Evolutionary conservation across 2,797 vertebrate genomes (phyloP).

Genomic region (Otus scops): DNA sequence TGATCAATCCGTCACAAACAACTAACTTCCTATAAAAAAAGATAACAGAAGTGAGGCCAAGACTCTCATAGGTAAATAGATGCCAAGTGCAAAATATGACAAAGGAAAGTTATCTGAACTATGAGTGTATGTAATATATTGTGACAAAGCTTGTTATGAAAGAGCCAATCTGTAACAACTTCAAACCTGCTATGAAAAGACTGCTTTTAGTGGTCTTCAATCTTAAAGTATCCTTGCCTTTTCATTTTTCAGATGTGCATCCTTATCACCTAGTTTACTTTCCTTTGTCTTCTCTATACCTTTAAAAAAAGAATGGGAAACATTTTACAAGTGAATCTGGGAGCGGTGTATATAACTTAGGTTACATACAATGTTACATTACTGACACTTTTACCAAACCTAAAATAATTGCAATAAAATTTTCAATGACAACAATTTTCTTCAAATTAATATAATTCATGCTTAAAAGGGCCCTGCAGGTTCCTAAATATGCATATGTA

Average conservation of each 20-base stretch:
- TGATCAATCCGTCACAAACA: not conserved
- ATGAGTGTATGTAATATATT: not conserved
- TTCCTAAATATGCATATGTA: not conserved
- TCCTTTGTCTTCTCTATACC: conserved; percentile 34
- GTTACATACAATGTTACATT: not conserved
- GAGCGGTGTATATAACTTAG: not conserved
- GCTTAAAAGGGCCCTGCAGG: not conserved
- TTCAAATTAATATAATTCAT: not conserved
- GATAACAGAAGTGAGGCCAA: not conserved
- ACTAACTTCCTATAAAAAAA: not conserved
- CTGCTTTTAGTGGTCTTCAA: not conserved
- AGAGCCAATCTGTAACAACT: not conserved
- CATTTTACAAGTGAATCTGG: not conserved
- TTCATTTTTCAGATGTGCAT: not conserved
- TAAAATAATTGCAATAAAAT: not conserved
- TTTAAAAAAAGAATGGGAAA: conserved; percentile 49
- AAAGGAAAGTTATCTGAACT: not conserved
- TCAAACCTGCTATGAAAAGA: not conserved
- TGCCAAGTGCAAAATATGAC: not conserved
- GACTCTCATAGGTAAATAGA: not conserved
- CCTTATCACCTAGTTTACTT: not conserved
- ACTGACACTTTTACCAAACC: not conserved
- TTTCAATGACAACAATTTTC: not conserved
- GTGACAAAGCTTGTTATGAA: not conserved
- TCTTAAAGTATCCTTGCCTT: conserved; percentile 28